Evolutionary conservation across 1,140 invertebrate genomes (phyloP).

Genomic region (Drosophila dunni): DNA sequence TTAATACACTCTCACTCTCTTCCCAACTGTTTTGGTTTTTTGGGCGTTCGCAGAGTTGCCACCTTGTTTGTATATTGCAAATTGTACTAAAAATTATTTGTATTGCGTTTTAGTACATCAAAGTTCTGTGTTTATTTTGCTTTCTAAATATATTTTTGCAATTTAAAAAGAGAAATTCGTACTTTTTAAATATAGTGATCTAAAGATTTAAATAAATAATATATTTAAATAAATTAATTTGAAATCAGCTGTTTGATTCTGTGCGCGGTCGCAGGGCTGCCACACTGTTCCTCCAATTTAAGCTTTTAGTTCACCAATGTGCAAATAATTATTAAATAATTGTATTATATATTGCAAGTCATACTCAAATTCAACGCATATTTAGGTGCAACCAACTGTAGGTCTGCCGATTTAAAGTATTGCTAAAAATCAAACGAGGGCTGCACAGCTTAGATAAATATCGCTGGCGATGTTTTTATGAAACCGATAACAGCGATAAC

Average conservation of each 20-base stretch:
- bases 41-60: slow-evolving; percentile 22
- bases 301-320: not conserved
- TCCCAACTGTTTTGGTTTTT: slow-evolving; percentile 1
- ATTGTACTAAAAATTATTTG: not conserved
- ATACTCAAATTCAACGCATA: no score
- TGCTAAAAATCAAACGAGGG: not conserved
- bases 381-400: no score
- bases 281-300: not conserved
- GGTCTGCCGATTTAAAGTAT: no score
- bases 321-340: no score
- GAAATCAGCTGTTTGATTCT: slow-evolving; percentile 2
- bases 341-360: no score
- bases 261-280: not conserved
- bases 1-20: slow-evolving; percentile 23
- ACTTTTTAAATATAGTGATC: not conserved
- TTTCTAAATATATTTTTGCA: not conserved
- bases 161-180: not conserved
- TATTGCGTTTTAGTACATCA: not conserved
- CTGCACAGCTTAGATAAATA: not conserved
- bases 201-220: no score
- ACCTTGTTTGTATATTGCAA: not conserved
- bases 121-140: not conserved
- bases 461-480: not conserved
- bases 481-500: not conserved
- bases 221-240: not conserved